A percentile compares a stretch with the other conserved stretches of the same genome.
phyloP scores from a whole-genome alignment of 2,113 vertebrate genomes.

The Pterocles gutturalis region DNA sequence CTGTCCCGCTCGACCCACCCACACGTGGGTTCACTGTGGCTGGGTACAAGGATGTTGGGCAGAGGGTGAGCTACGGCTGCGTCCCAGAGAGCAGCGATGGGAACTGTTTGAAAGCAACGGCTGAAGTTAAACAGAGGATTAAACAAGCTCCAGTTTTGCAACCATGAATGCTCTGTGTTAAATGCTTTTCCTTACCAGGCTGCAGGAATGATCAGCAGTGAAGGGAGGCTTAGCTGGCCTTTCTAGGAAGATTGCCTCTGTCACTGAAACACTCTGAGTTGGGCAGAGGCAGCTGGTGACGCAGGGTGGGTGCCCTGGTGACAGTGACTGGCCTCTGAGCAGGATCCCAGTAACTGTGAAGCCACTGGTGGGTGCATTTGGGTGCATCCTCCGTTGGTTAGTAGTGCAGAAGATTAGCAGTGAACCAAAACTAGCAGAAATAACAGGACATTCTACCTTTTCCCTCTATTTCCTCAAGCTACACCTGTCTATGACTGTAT shows the following conservation, averaged over 20 bases:
- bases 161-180: rapidly evolving
- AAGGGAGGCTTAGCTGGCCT: not conserved
- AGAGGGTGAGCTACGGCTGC: not conserved
- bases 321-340: not conserved
- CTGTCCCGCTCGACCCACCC: not conserved
- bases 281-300: rapidly evolving
- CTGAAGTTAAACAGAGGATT: not conserved
- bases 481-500: not conserved
- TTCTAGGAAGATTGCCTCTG: not conserved
- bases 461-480: not conserved
- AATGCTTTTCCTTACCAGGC: not conserved
- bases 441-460: not conserved
- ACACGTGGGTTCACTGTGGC: rapidly evolving
- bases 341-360: not conserved
- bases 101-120: not conserved
- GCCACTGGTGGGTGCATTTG: not conserved
- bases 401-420: not conserved
- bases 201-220: not conserved
- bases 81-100: rapidly evolving
- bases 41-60: not conserved
- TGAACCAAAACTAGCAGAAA: not conserved
- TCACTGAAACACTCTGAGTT: not conserved
- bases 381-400: not conserved
- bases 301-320: rapidly evolving
- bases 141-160: not conserved